Conservation (phyloP, 2,113 vertebrate genomes). For the Corythaeola cristata region DNA sequence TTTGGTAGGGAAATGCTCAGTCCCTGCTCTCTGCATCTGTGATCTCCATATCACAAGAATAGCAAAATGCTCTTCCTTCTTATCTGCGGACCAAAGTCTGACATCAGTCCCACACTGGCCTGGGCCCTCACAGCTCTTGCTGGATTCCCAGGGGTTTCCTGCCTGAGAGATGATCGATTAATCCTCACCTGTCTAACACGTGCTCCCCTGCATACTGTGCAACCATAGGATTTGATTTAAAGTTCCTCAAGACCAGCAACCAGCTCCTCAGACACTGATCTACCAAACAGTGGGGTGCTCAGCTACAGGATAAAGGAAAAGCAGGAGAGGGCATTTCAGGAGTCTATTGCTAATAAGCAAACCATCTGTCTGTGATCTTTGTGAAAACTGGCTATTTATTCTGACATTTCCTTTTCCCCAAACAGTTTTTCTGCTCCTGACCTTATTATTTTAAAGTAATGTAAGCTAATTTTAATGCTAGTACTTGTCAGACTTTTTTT, state of each 20-base stretch:
- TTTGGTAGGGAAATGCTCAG: constrained; percentile 45
- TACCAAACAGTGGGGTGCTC: background rate
- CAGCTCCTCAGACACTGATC: background rate
- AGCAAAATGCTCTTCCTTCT: background rate
- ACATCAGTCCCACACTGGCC: background rate
- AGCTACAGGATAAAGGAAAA: constrained; percentile 17
- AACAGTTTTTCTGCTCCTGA: background rate
- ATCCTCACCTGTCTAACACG: background rate
- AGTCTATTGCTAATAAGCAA: constrained; percentile 3
- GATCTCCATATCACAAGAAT: constrained; percentile 36
- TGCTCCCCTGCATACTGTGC: background rate
- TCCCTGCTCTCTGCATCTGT: background rate
- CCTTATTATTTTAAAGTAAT: constrained; percentile 26
- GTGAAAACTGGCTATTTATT: constrained; percentile 35
- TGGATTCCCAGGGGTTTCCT: background rate
- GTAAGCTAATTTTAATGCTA: constrained; percentile 5
- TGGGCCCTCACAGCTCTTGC: accelerated
- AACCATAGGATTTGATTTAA: background rate
- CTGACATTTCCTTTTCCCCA: background rate
- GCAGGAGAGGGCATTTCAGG: constrained; percentile 3
- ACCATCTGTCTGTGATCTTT: constrained; percentile 49
- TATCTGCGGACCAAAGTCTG: background rate
- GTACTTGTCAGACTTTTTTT: background rate
- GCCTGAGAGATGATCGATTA: background rate
- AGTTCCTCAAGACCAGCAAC: background rate